Evolutionary conservation across 2,888 invertebrate species (phyloP).

Genomic region (Elmis aenea): DNA sequence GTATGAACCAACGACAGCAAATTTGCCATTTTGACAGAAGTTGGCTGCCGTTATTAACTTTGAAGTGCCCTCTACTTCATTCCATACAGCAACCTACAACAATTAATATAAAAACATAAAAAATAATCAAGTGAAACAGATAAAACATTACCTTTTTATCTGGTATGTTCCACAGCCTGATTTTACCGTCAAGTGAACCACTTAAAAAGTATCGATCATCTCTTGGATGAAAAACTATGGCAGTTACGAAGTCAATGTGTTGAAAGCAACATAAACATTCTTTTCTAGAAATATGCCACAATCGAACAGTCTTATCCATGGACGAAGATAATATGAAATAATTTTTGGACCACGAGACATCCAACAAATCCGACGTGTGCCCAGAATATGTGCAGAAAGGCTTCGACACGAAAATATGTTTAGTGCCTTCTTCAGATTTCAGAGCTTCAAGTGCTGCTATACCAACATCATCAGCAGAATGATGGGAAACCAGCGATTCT

Average conservation of each 20-base stretch:
- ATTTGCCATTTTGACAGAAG: conserved; percentile 96
- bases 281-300: conserved; percentile 96
- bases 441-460: conserved; percentile 56
- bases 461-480: conserved; percentile 60
- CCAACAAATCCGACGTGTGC: conserved; percentile 92
- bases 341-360: conserved; percentile 98
- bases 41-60: conserved; percentile 95
- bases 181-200: conserved; percentile 95
- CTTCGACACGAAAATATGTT: conserved; percentile 75
- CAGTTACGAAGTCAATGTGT: conserved; percentile 98
- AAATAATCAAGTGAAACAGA: conserved; percentile 2
- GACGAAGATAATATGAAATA: conserved; percentile 96
- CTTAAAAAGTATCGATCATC: conserved; percentile 91
- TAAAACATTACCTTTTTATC: conserved; percentile 75
- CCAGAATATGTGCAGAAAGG: conserved; percentile 92
- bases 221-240: conserved; percentile 95
- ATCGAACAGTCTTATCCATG: conserved; percentile 95
- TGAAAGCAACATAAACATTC: conserved; percentile 99
- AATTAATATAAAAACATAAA: conserved; percentile 3
- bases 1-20: conserved; percentile 97
- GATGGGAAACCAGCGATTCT: conserved; percentile 80
- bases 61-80: conserved; percentile 90
- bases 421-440: conserved; percentile 56
- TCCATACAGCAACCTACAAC: conserved; percentile 85
- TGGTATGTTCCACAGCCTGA: conserved; percentile 98